Base-by-base conservation (phyloP, 2,888 invertebrate genomes). In the Tinea semifulvella region DNA sequence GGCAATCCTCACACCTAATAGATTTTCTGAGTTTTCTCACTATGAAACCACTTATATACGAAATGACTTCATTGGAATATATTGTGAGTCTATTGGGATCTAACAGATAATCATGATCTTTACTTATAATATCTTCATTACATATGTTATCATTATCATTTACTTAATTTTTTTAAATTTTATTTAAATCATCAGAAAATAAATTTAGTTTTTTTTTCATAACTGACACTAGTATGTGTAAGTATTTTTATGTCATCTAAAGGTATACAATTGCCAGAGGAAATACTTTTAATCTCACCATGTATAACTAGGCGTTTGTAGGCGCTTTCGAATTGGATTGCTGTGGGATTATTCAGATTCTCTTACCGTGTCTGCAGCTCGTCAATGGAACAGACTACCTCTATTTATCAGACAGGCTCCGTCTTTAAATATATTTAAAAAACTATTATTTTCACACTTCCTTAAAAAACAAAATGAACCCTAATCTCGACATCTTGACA, bases 311-410 rank as follows among this genome's bases (percentile, higher is more conserved):
- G 13, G 7, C 31, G 31, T 31, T 11, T 31, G 13, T 31, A 31
- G 7, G 31, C 31, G 5, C n/a, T n/a, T 11, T n/a, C 13, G 11
- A 31, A 26, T 47, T 50, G 17, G 46, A 48, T n/a, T 4, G 31
- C 31, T 10, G 31, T 31, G 31, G 31, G 31, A 31, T 31, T 31
- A n/a, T 31, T 31, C n/a, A n/a, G n/a, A n/a, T n/a, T n/a, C n/a
- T n/a, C n/a, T n/a, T n/a, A n/a, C n/a, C n/a, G 26, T n/a, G n/a
- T n/a, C n/a, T n/a, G n/a, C n/a, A n/a, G n/a, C n/a, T n/a, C n/a
- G n/a, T n/a, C n/a, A n/a, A n/a, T n/a, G n/a, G n/a, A n/a, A n/a
- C n/a, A n/a, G n/a, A n/a, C n/a, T n/a, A n/a, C n/a, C n/a, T n/a
- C n/a, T n/a, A n/a, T n/a, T n/a, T n/a, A n/a, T n/a, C n/a, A n/a